phyloP scores from a whole-genome alignment of 2,888 invertebrate genomes.

The Agrotis segetum region DNA sequence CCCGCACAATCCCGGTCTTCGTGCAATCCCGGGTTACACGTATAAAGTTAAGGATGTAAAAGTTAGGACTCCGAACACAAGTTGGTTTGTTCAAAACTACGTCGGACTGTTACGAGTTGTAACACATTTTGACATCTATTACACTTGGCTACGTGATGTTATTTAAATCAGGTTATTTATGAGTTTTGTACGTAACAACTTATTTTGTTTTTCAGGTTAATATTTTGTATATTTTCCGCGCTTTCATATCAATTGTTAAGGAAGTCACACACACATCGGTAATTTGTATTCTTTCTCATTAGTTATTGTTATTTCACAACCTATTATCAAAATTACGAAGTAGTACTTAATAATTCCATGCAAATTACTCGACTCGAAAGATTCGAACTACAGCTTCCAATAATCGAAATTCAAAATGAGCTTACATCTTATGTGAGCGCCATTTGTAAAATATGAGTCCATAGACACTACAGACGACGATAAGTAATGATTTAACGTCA shows the following conservation, averaged over 20 bases:
- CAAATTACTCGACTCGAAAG: neutral
- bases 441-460: constrained; percentile 59
- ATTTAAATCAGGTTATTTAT: constrained; percentile 26
- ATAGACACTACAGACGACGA: constrained; percentile 60
- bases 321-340: neutral
- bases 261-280: neutral
- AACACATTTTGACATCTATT: constrained; percentile 52
- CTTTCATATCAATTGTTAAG: neutral
- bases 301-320: neutral
- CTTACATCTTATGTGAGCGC: constrained; percentile 25
- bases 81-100: constrained; percentile 57
- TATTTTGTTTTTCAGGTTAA: neutral
- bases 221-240: neutral
- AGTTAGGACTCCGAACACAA: constrained; percentile 61
- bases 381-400: constrained; percentile 29
- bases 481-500: constrained; percentile 68
- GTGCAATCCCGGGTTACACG: constrained; percentile 58
- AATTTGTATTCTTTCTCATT: neutral
- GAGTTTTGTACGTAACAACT: neutral
- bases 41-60: constrained; percentile 64
- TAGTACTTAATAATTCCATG: neutral
- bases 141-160: constrained; percentile 26
- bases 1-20: constrained; percentile 56
- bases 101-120: constrained; percentile 31
- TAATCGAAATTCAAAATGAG: constrained; percentile 53